Conservation (phyloP, 2,888 invertebrate species). For the Caenorhabditis wallacei region DNA sequence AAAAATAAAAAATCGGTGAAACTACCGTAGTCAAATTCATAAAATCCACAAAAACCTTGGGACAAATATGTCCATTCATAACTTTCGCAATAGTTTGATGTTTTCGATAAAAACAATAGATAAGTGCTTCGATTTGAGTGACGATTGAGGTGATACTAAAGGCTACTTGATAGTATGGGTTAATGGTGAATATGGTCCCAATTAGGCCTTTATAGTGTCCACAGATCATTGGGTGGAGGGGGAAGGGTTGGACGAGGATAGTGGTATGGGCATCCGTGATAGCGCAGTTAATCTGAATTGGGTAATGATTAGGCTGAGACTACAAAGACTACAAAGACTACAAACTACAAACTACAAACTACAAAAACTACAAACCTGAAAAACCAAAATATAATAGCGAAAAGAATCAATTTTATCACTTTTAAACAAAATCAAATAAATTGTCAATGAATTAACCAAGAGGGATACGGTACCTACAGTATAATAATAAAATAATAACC, state of each 20-base stretch:
- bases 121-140: constrained; percentile 33
- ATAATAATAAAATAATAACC: constrained; percentile 12
- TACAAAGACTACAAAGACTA: too few relatives aligned
- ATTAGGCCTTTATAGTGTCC: constrained; percentile 14
- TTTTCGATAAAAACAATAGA: constrained; percentile 32
- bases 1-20: constrained; percentile 7
- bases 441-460: not conserved
- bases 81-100: constrained; percentile 49
- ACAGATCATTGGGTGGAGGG: constrained; percentile 13
- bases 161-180: constrained; percentile 11
- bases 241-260: constrained; percentile 10
- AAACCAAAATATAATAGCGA: constrained; percentile 4
- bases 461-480: not conserved
- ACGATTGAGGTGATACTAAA: constrained; percentile 19
- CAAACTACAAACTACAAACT: too few relatives aligned
- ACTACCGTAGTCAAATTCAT: not conserved
- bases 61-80: constrained; percentile 12
- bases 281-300: constrained; percentile 17
- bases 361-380: too few relatives aligned
- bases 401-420: constrained; percentile 16
- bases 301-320: too few relatives aligned
- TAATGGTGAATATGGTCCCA: not conserved
- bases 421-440: constrained; percentile 3
- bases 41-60: not conserved
- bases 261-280: constrained; percentile 12